Conservation (phyloP, 2,888 invertebrate genomes). For the Piscicola geometra region DNA sequence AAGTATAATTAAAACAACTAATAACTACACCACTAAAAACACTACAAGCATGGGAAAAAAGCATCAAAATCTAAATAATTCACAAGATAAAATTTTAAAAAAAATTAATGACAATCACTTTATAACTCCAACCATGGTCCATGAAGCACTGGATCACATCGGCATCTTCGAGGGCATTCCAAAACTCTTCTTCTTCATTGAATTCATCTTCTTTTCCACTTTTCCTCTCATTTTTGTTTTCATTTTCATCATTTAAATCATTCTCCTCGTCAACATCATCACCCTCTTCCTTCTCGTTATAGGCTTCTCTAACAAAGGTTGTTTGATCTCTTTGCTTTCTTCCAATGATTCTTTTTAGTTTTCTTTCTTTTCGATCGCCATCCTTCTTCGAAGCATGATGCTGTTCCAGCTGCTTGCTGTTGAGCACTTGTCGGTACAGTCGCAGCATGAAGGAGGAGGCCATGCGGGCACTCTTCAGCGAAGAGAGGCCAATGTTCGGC, state of each 20-base stretch:
- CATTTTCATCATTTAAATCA: too few species aligned
- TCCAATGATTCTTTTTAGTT: not conserved
- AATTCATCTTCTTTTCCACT: not conserved
- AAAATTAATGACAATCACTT: not conserved
- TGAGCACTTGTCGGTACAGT: not conserved
- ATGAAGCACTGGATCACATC: conserved; percentile 8
- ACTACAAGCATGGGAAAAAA: too few species aligned
- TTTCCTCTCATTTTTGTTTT: not conserved
- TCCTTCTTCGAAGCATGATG: too few species aligned
- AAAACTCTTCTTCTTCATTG: not conserved
- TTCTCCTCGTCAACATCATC: too few species aligned
- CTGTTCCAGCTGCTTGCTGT: conserved; percentile 61
- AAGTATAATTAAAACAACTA: too few species aligned
- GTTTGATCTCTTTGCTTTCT: not conserved
- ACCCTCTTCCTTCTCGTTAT: too few species aligned
- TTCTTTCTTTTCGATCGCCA: conserved; percentile 63
- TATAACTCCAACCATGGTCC: not conserved
- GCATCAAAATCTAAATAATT: not conserved
- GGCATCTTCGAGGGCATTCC: not conserved
- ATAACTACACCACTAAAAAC: too few species aligned
- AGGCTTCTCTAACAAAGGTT: too few species aligned
- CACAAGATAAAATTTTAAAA: not conserved
- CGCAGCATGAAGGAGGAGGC: conserved; percentile 19
- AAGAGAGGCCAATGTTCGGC: not conserved
- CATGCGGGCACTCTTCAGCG: not conserved